Evolutionary conservation across 2,797 vertebrate species (phyloP), one percentile per base, ranked within the genome.

Genomic region (Amniataba percoides): DNA sequence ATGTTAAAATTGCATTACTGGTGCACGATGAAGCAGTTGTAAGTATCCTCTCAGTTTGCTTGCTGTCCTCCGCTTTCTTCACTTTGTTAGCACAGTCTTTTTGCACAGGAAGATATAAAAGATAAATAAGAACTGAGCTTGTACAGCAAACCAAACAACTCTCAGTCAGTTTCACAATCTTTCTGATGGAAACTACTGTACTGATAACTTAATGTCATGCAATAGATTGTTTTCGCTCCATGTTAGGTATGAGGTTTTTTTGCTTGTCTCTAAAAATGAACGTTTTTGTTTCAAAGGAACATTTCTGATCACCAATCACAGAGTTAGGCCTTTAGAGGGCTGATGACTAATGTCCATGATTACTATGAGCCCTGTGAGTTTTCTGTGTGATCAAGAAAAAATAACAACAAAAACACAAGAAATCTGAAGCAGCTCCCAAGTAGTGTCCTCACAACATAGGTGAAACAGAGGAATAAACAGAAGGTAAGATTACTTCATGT

Each of bases 291-390:
- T 36, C 34, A 36, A 36, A 36, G 34, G 34, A 36, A 36, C 6
- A 7, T 36, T 36, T 36, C 53, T 52, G 10, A 21, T 46, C 42
- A 55, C 43, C 5, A 49, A 62, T 71, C 8, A 39, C 13, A 68
- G 49, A 57, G 49, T 43, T 3, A 57, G 56, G 36, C 45, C 55
- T 23, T 3, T 60, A 55, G 36, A 48, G 40, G 27, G 39, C 49
- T 43, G 62, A 67, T 27, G 21, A 51, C 23, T 27, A 25, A 59
- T 48, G 14, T 16, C 14, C 39, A 55, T 46, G 36, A 66, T 67
- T 49, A 59, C 51, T 58, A 25, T 45, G 23, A 69, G 12, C 23
- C 45, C n/a, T 58, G 2, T 21, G 0, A 31, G 36, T 51, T 15
- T 0, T 0, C 27, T 34, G 16, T 2, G 40, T 16, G 21, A 46